Percentiles rank a stretch among this genome's conserved stretches.
Conservation (phyloP, 2,888 invertebrate genomes). For the Orthosia gothica region DNA sequence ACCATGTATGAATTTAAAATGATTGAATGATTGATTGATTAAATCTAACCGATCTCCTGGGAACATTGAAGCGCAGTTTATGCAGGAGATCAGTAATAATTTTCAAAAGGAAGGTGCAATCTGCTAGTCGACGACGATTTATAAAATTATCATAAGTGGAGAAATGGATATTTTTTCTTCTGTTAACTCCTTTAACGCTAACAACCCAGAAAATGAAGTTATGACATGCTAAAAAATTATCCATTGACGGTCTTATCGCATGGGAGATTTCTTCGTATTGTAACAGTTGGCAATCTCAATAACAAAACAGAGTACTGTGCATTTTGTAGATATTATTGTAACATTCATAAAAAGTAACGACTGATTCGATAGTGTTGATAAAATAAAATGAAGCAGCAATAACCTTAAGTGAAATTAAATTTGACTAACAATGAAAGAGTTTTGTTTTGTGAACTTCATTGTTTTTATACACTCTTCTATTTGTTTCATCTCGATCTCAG, state of each 20-base stretch:
- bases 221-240: background rate
- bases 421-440: background rate
- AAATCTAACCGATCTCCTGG: too few species aligned
- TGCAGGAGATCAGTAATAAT: too few species aligned
- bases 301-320: slow-evolving; percentile 8
- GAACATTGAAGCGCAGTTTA: too few species aligned
- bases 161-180: background rate
- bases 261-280: background rate
- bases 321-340: slow-evolving; percentile 20
- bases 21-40: too few species aligned
- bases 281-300: slow-evolving; percentile 10
- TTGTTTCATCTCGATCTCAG: background rate
- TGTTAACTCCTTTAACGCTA: background rate
- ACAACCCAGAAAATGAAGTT: background rate
- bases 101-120: too few species aligned
- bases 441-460: background rate
- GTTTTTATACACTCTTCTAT: background rate
- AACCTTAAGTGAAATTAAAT: background rate
- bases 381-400: background rate
- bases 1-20: too few species aligned
- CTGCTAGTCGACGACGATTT: too few species aligned
- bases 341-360: background rate
- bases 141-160: background rate
- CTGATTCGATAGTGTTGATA: slow-evolving; percentile 6
- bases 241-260: background rate